phyloP scores from a whole-genome alignment of 2,797 vertebrate species.

The Protosalanx chinensis region DNA sequence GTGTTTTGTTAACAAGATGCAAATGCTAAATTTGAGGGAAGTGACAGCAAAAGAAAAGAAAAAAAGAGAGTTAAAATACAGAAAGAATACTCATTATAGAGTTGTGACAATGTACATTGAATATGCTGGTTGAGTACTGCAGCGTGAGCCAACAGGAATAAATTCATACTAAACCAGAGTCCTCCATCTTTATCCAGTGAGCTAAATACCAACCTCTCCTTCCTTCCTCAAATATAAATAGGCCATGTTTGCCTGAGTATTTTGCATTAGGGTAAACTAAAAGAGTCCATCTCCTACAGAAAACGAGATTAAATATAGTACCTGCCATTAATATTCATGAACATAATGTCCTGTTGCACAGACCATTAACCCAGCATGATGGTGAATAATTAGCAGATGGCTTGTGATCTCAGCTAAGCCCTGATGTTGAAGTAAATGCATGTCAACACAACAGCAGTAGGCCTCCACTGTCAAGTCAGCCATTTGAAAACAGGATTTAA shows the following conservation, averaged over 20 bases:
- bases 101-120: no score
- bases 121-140: no score
- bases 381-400: constrained; percentile 48
- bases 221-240: background rate
- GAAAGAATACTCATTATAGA: background rate
- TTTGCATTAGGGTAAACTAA: background rate
- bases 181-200: background rate
- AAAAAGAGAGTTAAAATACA: background rate
- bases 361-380: constrained; percentile 58
- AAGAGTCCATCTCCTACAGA: constrained; percentile 2
- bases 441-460: constrained; percentile 56
- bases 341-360: constrained; percentile 58
- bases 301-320: constrained; percentile 42
- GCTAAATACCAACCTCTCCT: no score
- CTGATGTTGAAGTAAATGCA: constrained; percentile 54
- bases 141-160: no score
- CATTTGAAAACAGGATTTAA: constrained; percentile 65
- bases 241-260: background rate
- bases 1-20: constrained; percentile 62
- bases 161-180: background rate
- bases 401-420: constrained; percentile 51
- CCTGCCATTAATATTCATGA: constrained; percentile 32
- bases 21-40: constrained; percentile 45
- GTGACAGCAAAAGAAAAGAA: background rate
- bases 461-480: constrained; percentile 54